A percentile compares a stretch with the other conserved stretches of the same genome.
Evolutionary conservation across 2,113 vertebrate species (phyloP).

Genomic region (Brachypodius melanocephalos): DNA sequence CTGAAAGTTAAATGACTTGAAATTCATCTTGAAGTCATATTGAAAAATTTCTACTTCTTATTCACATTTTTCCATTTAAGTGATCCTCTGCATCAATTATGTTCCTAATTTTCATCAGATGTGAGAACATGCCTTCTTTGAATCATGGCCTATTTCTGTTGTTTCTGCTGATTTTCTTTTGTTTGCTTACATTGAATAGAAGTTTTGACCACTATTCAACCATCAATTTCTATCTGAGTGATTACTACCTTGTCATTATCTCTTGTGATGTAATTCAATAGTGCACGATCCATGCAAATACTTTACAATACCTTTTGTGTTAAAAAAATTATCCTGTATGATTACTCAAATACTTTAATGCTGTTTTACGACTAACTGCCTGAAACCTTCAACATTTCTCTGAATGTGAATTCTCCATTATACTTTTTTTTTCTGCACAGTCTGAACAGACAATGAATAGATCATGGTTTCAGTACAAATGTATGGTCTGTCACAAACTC

Average conservation of each 20-base stretch:
- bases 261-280: neutral
- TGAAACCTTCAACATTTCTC: neutral
- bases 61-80: neutral
- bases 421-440: neutral
- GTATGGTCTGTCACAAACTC: neutral
- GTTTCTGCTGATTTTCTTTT: neutral
- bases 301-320: neutral
- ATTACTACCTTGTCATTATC: neutral
- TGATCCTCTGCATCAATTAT: neutral
- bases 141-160: neutral
- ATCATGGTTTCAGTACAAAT: neutral
- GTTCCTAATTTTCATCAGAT: neutral
- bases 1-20: neutral
- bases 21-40: neutral
- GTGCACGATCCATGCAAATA: neutral
- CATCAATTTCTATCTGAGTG: neutral
- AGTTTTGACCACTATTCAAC: neutral
- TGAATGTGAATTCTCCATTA: neutral
- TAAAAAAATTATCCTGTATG: neutral
- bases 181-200: neutral
- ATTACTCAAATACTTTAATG: neutral
- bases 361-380: neutral
- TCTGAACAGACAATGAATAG: neutral
- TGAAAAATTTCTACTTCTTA: neutral
- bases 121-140: neutral